Base-by-base conservation (phyloP, 2,888 invertebrate genomes). In the Caenorhabditis sp. region DNA sequence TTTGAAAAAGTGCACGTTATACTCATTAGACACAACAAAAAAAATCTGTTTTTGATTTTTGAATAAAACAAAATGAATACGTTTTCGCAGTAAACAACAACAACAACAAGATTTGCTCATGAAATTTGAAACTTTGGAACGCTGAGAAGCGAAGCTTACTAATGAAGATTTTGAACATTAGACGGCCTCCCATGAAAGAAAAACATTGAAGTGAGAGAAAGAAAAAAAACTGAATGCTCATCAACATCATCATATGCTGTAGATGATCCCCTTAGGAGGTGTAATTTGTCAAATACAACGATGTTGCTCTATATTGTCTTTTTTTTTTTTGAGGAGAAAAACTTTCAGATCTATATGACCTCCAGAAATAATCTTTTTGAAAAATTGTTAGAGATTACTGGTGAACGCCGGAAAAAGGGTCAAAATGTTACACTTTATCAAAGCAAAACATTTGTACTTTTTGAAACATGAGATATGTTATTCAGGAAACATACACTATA, bases 181-280 rank as follows among this genome's bases (percentile, higher is more conserved):
- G 51, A 51, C 8, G 23, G 49, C 19, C 49, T 3, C 54, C 43
- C 17, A 43, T 43, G 14, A 43, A 5, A 26, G 27, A 24, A 24
- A 19, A 23, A 26, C 3, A 12, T 8, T 19, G 26, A 23, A 31
- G 36, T 37, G 19, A 23, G 5, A n/a, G 8, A 58, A 19, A 26
- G 19, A 21, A 53, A 24, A 53, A 53, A 53, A 53, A 53, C 53
- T 6, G 19, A 37, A 23, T 24, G 49, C 59, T 59, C 59, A 59
- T 31, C 31, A 31, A 10, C 31, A 31, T 31, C 31, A 31, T 59
- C 23, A 59, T 59, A 59, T 49, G 49, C 37, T 26, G 26, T 21
- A 23, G 37, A 66, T 70, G 70, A 66, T 70, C 66, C 70, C 70
- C 70, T 36, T 54, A 70, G 70, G 70, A 70, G 66, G 49, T 31